Evolutionary conservation across 53 echinoderm and acorn worm genomes (phyloP).

Genomic region (Pentamera pediparva): DNA sequence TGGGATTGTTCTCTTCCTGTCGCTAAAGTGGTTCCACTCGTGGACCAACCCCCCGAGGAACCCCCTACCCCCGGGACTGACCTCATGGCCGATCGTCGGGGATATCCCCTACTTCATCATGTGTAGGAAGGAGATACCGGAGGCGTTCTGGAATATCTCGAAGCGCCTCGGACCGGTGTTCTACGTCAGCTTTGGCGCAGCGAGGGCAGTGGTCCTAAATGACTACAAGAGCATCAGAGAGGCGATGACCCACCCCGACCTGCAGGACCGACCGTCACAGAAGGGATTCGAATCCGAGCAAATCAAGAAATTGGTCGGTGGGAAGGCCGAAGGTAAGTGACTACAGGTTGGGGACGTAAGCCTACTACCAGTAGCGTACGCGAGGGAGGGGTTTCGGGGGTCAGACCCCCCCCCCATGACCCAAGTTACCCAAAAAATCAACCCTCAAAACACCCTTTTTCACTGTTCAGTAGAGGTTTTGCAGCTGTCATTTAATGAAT

Average conservation of each 20-base stretch:
- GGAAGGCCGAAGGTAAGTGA: constrained; percentile 20
- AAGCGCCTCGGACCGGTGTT: background rate
- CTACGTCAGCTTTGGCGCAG: constrained; percentile 11
- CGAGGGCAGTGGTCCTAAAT: constrained; percentile 6
- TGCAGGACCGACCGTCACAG: constrained; percentile 4
- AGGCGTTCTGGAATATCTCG: constrained; percentile 1
- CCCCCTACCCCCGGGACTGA: background rate
- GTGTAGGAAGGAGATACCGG: constrained; percentile 18
- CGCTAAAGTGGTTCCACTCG: background rate
- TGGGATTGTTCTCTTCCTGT: background rate
- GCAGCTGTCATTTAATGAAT: too few species aligned
- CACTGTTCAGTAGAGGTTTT: too few species aligned
- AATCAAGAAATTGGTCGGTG: background rate
- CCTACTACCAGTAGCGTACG: too few species aligned
- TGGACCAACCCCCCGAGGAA: background rate
- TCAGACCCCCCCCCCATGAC: too few species aligned
- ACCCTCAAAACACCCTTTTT: too few species aligned
- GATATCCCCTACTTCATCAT: constrained; percentile 8
- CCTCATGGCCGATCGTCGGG: constrained; percentile 1
- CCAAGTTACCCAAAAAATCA: too few species aligned
- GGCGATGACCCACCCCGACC: constrained; percentile 17
- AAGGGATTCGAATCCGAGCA: background rate
- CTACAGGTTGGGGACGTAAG: background rate
- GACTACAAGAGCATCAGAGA: background rate
- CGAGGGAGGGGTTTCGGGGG: too few species aligned